Percentiles rank a stretch among this genome's conserved stretches.
Conservation (phyloP, 2,888 invertebrate species). For the Furcula furcula region DNA sequence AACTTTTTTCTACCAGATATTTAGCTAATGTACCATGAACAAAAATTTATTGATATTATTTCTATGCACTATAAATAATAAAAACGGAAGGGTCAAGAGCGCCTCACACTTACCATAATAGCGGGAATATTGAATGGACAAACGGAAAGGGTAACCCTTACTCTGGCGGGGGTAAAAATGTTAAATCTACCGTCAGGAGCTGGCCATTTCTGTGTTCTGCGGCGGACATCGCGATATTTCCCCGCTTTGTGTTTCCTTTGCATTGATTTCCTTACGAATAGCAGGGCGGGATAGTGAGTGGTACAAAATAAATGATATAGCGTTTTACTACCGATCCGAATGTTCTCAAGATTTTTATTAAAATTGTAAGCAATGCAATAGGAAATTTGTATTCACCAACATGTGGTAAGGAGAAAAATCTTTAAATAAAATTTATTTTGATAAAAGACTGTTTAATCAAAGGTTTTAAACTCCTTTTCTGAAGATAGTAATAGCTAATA, state of each 20-base stretch:
- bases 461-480: too few relatives aligned
- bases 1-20: too few relatives aligned
- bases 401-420: too few relatives aligned
- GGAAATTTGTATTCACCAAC: too few relatives aligned
- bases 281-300: slow-evolving; percentile 37
- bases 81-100: slow-evolving; percentile 60
- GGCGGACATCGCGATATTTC: slow-evolving; percentile 71
- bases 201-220: slow-evolving; percentile 66
- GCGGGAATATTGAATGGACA: slow-evolving; percentile 57
- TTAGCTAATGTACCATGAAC: slow-evolving; percentile 69
- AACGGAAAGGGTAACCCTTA: slow-evolving; percentile 50
- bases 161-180: slow-evolving; percentile 42
- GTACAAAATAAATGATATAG: slow-evolving; percentile 24
- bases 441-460: too few relatives aligned
- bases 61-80: slow-evolving; percentile 64
- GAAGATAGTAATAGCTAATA: too few relatives aligned
- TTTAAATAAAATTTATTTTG: too few relatives aligned
- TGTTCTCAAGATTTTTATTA: too few relatives aligned
- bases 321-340: too few relatives aligned
- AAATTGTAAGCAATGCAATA: too few relatives aligned
- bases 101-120: slow-evolving; percentile 63
- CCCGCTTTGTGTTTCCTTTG: slow-evolving; percentile 69
- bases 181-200: slow-evolving; percentile 62
- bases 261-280: slow-evolving; percentile 70
- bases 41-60: slow-evolving; percentile 68